Base-by-base conservation (phyloP, 2,797 vertebrate species). In the Oreortyx pictus region DNA sequence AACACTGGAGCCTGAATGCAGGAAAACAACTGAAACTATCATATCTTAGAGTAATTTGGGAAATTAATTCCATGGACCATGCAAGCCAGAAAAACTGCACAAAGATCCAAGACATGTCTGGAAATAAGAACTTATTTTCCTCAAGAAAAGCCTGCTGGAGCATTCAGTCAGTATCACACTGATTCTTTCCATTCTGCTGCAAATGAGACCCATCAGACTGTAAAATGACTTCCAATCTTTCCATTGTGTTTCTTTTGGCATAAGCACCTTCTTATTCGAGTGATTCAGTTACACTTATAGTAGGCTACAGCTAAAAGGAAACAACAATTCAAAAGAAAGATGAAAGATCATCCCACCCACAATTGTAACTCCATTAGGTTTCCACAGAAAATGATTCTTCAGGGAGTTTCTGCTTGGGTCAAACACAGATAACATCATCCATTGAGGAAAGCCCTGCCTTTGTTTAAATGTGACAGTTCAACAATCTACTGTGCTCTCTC, bases 381-480 rank as follows among this genome's bases (percentile, higher is more conserved):
- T 89, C 82, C 79, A 87, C 27, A 52, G 77, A 89, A 83, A 33
- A 41, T 3, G 9, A 24, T 16, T 78, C 76, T 88, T 81, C 46
- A 59, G 79, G 75, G 68, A 92, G 68, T 65, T 90, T 39, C 56
- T 65, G 37, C 73, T 23, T 44, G 46, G 70, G 64, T 56, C 56
- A 75, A 80, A 72, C 46, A 84, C 71, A 65, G 80, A 33, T n/a
- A n/a, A n/a, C 17, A 77, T 23, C 6, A 27, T 2, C 24, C 25
- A 35, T 35, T 43, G 1, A 6, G 54, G 75, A 72, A 82, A 78
- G 20, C n/a, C 76, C 57, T 82, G 46, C 15, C 50, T 75, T 44
- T 46, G 49, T 59, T 82, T 83, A 81, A 90, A 68, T 14, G 46
- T 6, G 14, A 29, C n/a, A 57, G 35, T 29, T 78, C 43, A 86